Conservation (phyloP, 2,888 invertebrate species). For the Eilema sororculum region DNA sequence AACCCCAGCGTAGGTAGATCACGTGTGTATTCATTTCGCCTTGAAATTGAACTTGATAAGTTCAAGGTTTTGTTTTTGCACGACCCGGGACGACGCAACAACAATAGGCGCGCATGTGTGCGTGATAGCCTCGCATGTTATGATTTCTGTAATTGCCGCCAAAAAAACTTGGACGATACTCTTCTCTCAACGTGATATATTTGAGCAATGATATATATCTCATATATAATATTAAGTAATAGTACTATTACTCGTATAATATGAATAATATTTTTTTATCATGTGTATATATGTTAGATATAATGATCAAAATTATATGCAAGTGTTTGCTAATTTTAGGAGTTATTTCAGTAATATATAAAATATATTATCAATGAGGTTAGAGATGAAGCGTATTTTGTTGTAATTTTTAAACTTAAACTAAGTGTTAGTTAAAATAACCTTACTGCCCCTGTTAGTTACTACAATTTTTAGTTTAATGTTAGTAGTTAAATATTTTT, state of each 20-base stretch:
- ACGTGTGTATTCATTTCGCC: constrained; percentile 76
- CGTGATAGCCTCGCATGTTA: constrained; percentile 56
- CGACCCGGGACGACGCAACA: constrained; percentile 63
- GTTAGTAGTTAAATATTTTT: not conserved
- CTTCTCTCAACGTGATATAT: constrained; percentile 29
- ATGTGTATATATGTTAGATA: not conserved
- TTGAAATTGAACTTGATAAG: constrained; percentile 82
- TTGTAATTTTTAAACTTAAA: not conserved
- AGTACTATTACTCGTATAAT: not conserved
- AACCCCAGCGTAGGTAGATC: constrained; percentile 71
- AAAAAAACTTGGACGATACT: constrained; percentile 41
- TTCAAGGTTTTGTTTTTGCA: constrained; percentile 86
- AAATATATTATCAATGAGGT: no score
- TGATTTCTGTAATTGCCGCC: constrained; percentile 53
- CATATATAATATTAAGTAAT: not conserved
- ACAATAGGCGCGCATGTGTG: constrained; percentile 69
- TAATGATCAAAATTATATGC: not conserved
- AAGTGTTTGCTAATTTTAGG: no score
- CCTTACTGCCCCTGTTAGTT: not conserved
- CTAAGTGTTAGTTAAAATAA: not conserved
- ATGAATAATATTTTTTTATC: not conserved
- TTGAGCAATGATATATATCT: not conserved
- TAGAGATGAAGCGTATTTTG: no score
- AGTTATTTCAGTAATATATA: no score
- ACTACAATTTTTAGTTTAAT: not conserved